phyloP scores from a whole-genome alignment of 2,113 vertebrate genomes.

The Neogobius melanostomus region DNA sequence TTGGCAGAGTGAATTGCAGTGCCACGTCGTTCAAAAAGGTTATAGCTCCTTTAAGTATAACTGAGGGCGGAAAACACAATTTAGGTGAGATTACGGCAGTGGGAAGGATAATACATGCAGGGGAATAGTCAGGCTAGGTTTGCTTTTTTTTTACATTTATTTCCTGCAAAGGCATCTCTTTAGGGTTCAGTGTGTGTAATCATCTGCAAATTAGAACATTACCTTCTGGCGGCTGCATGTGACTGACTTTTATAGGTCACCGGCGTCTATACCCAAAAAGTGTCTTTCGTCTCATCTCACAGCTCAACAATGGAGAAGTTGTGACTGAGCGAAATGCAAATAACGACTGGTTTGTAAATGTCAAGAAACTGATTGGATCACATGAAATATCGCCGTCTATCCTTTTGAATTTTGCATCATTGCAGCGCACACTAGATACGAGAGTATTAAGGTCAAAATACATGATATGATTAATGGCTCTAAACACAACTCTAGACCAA shows the following conservation, averaged over 20 bases:
- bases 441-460: too few species aligned
- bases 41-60: background rate
- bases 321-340: background rate
- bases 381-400: background rate
- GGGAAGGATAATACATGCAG: background rate
- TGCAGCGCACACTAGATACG: too few species aligned
- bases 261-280: background rate
- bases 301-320: background rate
- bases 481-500: too few species aligned
- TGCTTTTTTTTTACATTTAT: background rate
- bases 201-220: slow-evolving; percentile 14
- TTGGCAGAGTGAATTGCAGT: background rate
- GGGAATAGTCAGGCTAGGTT: background rate
- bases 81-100: background rate
- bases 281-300: background rate
- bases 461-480: too few species aligned
- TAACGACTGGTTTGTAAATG: too few species aligned
- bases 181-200: slow-evolving; percentile 10
- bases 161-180: background rate
- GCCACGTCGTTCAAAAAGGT: background rate
- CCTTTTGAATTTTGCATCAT: background rate
- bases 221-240: slow-evolving; percentile 13
- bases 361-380: too few species aligned
- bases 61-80: background rate
- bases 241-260: slow-evolving; percentile 31